phyloP scores from a whole-genome alignment of 2,113 vertebrate species.

The Blennius ocellaris region DNA sequence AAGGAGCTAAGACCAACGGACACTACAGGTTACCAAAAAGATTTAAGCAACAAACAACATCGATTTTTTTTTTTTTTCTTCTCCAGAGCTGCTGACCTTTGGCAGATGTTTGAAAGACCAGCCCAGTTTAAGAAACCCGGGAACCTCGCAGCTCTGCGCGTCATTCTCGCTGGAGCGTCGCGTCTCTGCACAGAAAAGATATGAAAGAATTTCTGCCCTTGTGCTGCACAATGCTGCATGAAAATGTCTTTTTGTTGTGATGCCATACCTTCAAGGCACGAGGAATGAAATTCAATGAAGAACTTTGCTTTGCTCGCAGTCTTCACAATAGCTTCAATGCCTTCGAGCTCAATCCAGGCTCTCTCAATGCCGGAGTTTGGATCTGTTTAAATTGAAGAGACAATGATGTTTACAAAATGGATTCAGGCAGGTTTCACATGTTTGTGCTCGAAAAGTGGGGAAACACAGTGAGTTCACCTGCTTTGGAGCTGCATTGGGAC shows the following conservation, averaged over 20 bases:
- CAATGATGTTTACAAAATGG: neutral
- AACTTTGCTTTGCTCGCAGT: slow-evolving; percentile 89
- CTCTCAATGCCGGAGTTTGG: slow-evolving; percentile 66
- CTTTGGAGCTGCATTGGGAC: slow-evolving; percentile 80
- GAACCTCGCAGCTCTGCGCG: slow-evolving; percentile 85
- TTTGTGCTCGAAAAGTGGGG: neutral
- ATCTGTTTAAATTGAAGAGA: slow-evolving; percentile 61
- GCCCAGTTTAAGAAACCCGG: slow-evolving; percentile 87
- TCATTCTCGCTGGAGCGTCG: slow-evolving; percentile 87
- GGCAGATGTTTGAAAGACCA: slow-evolving; percentile 89
- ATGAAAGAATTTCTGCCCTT: neutral
- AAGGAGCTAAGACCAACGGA: slow-evolving; percentile 77
- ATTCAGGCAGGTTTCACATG: neutral
- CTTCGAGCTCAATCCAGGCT: slow-evolving; percentile 87
- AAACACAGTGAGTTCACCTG: slow-evolving; percentile 78
- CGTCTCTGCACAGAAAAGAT: slow-evolving; percentile 77
- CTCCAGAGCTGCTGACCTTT: slow-evolving; percentile 81
- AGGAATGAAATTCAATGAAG: slow-evolving; percentile 89
- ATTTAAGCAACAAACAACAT: neutral
- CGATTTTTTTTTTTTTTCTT: too few relatives aligned
- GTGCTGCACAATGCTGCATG: neutral
- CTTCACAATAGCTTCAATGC: slow-evolving; percentile 88
- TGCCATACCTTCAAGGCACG: slow-evolving; percentile 85
- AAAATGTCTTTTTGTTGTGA: neutral
- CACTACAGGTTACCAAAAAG: slow-evolving; percentile 5